Conservation (phyloP, 2,888 invertebrate genomes). For the Apeira syringaria region DNA sequence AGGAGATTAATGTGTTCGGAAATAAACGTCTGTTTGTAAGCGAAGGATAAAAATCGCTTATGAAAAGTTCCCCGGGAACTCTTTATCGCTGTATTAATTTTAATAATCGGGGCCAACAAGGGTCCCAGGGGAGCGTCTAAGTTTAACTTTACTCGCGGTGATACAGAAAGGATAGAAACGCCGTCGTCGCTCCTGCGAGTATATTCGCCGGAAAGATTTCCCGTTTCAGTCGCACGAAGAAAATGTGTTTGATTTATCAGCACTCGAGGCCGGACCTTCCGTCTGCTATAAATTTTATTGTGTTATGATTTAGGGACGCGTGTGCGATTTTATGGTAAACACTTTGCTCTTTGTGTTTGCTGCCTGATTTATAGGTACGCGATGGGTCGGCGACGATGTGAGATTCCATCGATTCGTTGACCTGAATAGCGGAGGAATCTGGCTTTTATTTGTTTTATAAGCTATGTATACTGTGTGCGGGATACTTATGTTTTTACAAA, state of each 20-base stretch:
- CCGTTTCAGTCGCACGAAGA: slow-evolving; percentile 74
- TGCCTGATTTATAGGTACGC: slow-evolving; percentile 69
- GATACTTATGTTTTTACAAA: too few species aligned
- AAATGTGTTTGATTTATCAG: slow-evolving; percentile 81
- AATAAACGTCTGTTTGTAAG: slow-evolving; percentile 31
- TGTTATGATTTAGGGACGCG: slow-evolving; percentile 80
- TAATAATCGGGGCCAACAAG: slow-evolving; percentile 39
- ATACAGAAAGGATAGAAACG: slow-evolving; percentile 47
- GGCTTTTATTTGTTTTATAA: slow-evolving; percentile 6
- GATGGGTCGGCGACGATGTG: slow-evolving; percentile 33
- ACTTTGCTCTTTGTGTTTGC: slow-evolving; percentile 76
- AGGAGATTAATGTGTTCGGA: slow-evolving; percentile 43
- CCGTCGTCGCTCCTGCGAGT: slow-evolving; percentile 46
- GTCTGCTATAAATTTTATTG: slow-evolving; percentile 81
- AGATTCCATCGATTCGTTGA: slow-evolving; percentile 22
- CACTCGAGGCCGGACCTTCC: slow-evolving; percentile 81
- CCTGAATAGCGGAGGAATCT: slow-evolving; percentile 9
- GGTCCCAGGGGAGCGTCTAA: slow-evolving; percentile 29
- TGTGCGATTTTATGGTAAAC: slow-evolving; percentile 81
- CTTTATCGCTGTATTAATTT: slow-evolving; percentile 38
- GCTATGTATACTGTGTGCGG: too few species aligned
- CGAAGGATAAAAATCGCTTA: slow-evolving; percentile 28
- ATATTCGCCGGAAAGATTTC: slow-evolving; percentile 75
- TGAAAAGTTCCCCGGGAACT: slow-evolving; percentile 28
- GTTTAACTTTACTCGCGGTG: slow-evolving; percentile 21